These are phyloP conservation scores for Drosophila oshimai DNA, from an alignment of 1,140 invertebrate species.

Conservation along the genomic window DNA sequence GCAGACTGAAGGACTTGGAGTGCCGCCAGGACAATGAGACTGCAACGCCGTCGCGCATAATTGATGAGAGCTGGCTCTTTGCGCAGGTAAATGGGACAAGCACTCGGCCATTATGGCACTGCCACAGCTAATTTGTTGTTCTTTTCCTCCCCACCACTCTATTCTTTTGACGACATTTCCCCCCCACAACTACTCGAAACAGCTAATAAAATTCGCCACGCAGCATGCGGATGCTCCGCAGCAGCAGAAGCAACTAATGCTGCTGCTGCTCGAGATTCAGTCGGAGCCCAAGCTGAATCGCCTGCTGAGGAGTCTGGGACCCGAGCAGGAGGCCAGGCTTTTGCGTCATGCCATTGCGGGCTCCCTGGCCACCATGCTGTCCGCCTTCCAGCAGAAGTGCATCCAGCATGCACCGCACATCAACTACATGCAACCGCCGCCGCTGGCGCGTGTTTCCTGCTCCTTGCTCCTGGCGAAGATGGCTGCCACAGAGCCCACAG, in stretches of 20 bases:
- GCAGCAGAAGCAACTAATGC: constrained; percentile 66
- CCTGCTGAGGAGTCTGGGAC: constrained; percentile 55
- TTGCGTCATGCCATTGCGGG: constrained; percentile 58
- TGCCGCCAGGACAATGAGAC: constrained; percentile 50
- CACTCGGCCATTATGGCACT: constrained; percentile 35
- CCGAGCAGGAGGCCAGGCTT: constrained; percentile 60
- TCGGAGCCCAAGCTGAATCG: constrained; percentile 76
- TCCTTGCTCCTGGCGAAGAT: constrained; percentile 59
- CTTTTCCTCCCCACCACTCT: background rate
- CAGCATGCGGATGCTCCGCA: constrained; percentile 63
- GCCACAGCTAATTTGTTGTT: constrained; percentile 53
- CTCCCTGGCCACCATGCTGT: constrained; percentile 66
- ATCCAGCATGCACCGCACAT: constrained; percentile 82
- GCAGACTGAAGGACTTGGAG: constrained; percentile 66
- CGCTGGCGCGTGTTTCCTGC: constrained; percentile 67
- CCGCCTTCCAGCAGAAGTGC: constrained; percentile 72
- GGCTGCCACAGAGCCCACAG: background rate
- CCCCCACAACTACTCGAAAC: background rate
- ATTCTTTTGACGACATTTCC: constrained; percentile 13
- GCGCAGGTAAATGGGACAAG: constrained; percentile 69
- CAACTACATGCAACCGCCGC: constrained; percentile 79
- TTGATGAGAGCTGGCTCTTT: constrained; percentile 82
- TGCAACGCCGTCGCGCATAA: constrained; percentile 66
- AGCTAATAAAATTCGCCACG: constrained; percentile 82
- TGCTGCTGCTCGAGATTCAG: constrained; percentile 71